Evolutionary conservation across 2,888 invertebrate species (phyloP), one percentile per base, ranked within the genome.

Genomic region (Saturnia pavonia): DNA sequence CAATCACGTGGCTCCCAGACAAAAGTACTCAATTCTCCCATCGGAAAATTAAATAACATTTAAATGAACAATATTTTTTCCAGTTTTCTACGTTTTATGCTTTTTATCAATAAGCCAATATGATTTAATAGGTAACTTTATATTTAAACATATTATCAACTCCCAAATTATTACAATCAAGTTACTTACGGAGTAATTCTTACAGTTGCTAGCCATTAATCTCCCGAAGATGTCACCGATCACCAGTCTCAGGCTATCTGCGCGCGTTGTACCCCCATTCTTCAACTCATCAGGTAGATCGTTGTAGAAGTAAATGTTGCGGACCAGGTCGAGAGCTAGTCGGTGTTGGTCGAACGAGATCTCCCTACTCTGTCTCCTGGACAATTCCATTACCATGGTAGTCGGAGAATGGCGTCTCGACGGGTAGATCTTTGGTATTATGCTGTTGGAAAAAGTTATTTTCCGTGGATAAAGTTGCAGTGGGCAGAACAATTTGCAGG

Each of bases 171-270:
- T 22, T 22, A 54, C n/a, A 54, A 4, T 22, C 4, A 27, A 27
- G 25, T 27, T 6, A 91, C 95, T 95, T 86, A 96, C 97, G 82
- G 95, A 95, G 78, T 95, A 94, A 88, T 95, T 93, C 89, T 96
- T 97, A 69, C 96, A 96, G 72, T 95, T 94, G 1, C 96, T 95
- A 7, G 95, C 91, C 82, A 96, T 89, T 43, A 97, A 82, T 19
- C 78, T 83, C n/a, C 79, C 83, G 73, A 89, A 77, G 40, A 94
- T 70, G 72, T 88, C 88, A 0, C 85, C 88, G 0, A 93, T 77
- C 0, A 88, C 75, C 6, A 79, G 76, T 67, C 76, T 85, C 72
- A 92, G 71, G 12, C 81, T 77, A 0, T 83, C 85, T 0, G 54
- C 54, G 16, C 80, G 75, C 0, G 73, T 73, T 54, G 83, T 27